phyloP scores from a whole-genome alignment of 2,113 vertebrate species.

The Elephantulus edwardii region DNA sequence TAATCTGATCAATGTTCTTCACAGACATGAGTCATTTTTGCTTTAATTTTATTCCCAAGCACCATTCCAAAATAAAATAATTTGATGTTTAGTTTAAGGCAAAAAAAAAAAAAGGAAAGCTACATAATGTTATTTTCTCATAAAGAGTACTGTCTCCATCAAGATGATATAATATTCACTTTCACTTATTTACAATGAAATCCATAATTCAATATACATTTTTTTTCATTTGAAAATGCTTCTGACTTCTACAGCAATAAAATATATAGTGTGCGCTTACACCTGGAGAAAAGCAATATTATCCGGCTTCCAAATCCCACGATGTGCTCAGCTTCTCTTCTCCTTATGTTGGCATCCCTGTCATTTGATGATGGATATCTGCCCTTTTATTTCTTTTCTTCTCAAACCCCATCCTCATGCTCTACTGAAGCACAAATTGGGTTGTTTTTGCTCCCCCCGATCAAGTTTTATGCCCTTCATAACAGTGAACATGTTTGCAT shows the following conservation, averaged over 20 bases:
- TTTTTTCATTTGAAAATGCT: constrained; percentile 60
- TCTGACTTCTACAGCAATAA: constrained; percentile 69
- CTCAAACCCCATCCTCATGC: constrained; percentile 70
- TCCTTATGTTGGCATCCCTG: constrained; percentile 47
- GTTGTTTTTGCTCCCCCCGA: constrained; percentile 75
- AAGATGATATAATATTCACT: constrained; percentile 52
- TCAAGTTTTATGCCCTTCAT: constrained; percentile 84
- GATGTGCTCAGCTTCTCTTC: constrained; percentile 58
- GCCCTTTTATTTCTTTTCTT: constrained; percentile 70
- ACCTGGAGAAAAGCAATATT: constrained; percentile 65
- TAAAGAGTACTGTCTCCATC: neutral
- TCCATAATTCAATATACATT: constrained; percentile 59
- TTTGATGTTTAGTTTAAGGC: neutral
- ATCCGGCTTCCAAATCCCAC: constrained; percentile 68
- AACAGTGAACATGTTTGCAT: constrained; percentile 81
- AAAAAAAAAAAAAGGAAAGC: neutral
- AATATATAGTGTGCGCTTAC: constrained; percentile 59
- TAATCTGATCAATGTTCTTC: neutral
- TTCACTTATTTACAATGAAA: constrained; percentile 62
- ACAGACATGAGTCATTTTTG: neutral
- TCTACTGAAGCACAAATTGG: constrained; percentile 82
- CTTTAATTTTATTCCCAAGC: constrained; percentile 33
- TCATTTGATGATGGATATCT: constrained; percentile 75
- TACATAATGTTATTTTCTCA: constrained; percentile 17
- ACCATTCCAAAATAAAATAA: neutral